These are phyloP conservation scores for Malurus leucopterus DNA, from an alignment of 2,797 vertebrate genomes.

Conservation along the genomic window DNA sequence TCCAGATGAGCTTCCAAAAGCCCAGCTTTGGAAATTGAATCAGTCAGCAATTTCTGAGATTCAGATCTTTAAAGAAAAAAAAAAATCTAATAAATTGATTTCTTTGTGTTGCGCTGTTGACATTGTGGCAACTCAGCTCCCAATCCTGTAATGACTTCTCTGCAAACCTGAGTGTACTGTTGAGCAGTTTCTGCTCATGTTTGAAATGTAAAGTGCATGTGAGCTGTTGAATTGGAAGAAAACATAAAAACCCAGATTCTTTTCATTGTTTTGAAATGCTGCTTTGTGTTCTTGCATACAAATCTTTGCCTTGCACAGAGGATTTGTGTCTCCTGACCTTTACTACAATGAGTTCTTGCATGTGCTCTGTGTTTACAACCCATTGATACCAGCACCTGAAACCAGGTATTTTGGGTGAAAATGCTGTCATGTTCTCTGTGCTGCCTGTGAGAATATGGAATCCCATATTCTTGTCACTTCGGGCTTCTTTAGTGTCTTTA, in stretches of 20 bases:
- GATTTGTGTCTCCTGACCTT: not conserved
- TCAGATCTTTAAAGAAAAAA: not conserved
- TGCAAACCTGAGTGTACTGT: not conserved
- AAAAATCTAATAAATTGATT: not conserved
- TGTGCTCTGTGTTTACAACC: not conserved
- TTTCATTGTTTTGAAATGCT: not conserved
- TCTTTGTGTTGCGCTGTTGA: not conserved
- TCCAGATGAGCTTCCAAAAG: not conserved
- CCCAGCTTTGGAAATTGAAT: not conserved
- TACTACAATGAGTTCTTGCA: not conserved
- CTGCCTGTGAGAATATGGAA: not conserved
- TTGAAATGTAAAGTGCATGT: not conserved
- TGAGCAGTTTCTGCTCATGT: not conserved
- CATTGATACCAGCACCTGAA: not conserved
- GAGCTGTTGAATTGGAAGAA: not conserved
- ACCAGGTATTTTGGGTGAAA: not conserved
- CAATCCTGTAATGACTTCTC: not conserved
- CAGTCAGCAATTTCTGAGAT: not conserved
- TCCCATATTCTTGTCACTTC: not conserved
- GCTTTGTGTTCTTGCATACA: not conserved
- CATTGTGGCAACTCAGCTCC: not conserved
- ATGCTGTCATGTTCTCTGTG: not conserved
- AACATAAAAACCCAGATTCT: not conserved
- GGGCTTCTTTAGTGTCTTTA: not conserved
- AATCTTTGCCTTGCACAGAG: not conserved